Evolutionary conservation across 2,888 invertebrate genomes (phyloP).

Genomic region (Subacronicta megacephala): DNA sequence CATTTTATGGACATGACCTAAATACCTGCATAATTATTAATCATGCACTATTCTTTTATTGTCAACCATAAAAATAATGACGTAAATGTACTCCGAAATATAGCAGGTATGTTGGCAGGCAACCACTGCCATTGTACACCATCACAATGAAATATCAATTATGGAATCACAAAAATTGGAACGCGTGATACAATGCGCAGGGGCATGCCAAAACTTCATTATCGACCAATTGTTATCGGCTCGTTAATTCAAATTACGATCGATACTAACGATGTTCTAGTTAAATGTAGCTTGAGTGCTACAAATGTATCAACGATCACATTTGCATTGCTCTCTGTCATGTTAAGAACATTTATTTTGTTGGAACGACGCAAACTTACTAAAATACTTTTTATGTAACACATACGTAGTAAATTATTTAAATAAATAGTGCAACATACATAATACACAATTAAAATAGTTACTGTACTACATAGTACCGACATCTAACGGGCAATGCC

Average conservation of each 20-base stretch:
- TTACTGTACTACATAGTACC: constrained; percentile 23
- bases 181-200: constrained; percentile 72
- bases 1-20: constrained; percentile 8
- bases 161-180: constrained; percentile 65
- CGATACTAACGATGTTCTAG: constrained; percentile 41
- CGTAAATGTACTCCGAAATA: constrained; percentile 44
- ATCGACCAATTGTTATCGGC: constrained; percentile 54
- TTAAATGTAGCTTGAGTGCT: constrained; percentile 16
- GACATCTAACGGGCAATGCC: constrained; percentile 56
- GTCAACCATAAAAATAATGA: constrained; percentile 41
- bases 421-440: constrained; percentile 24
- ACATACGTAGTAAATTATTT: constrained; percentile 28
- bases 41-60: constrained; percentile 41
- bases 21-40: constrained; percentile 5
- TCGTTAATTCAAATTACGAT: constrained; percentile 49
- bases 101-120: constrained; percentile 53
- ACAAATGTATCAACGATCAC: constrained; percentile 22
- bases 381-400: constrained; percentile 49
- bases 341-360: constrained; percentile 38
- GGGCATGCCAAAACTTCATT: constrained; percentile 69
- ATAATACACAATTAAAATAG: too few species aligned
- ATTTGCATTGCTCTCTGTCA: constrained; percentile 29
- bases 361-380: constrained; percentile 26
- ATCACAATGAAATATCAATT: constrained; percentile 59
- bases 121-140: constrained; percentile 41